phyloP scores from a whole-genome alignment of 2,888 invertebrate genomes.

The Rotaria macrura region DNA sequence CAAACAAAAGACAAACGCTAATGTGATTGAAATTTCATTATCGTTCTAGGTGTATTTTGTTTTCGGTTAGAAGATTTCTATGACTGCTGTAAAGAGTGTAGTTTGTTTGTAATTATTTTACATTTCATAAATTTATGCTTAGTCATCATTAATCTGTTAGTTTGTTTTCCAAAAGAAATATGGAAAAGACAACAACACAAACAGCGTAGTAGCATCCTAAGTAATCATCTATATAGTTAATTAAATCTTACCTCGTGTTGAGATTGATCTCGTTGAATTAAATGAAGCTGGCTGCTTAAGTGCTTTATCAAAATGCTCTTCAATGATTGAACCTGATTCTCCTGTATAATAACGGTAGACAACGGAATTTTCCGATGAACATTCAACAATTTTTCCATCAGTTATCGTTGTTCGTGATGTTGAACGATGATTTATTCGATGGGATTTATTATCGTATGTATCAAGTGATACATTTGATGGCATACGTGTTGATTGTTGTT shows the following conservation, averaged over 20 bases:
- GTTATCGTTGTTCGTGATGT: not conserved
- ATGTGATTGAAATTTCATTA: too few relatives aligned
- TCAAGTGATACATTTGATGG: not conserved
- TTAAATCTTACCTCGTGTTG: not conserved
- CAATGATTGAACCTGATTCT: not conserved
- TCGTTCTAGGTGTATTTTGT: too few relatives aligned
- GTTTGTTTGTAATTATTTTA: too few relatives aligned
- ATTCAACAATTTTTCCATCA: not conserved
- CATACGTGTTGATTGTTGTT: not conserved
- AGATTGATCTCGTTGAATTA: not conserved
- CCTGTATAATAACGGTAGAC: conserved; percentile 14
- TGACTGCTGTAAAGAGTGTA: too few relatives aligned
- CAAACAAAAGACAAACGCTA: too few relatives aligned
- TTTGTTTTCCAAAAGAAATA: too few relatives aligned
- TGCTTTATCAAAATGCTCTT: conserved; percentile 10
- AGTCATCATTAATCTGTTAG: too few relatives aligned
- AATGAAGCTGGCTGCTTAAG: not conserved
- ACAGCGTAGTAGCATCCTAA: too few relatives aligned
- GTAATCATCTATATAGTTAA: too few relatives aligned
- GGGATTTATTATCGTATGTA: not conserved
- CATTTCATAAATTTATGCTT: too few relatives aligned
- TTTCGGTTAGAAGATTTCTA: too few relatives aligned
- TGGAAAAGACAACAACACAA: too few relatives aligned
- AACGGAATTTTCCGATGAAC: conserved; percentile 12
- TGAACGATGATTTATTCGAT: not conserved